Conservation (phyloP, 64 coral and sea anemone species). For the Cladopsammia gracilis region DNA sequence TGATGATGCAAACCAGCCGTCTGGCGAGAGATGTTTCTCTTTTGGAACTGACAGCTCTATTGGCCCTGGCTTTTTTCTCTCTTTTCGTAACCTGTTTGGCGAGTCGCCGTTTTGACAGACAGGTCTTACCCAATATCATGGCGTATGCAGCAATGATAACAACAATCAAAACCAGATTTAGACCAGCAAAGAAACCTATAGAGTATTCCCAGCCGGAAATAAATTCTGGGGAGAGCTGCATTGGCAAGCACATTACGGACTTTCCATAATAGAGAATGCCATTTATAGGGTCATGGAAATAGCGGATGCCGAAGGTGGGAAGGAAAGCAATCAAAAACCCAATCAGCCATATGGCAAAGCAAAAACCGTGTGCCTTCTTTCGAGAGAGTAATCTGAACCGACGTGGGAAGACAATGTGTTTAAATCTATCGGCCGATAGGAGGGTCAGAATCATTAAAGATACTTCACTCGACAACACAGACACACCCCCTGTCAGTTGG, state of each 20-base stretch:
- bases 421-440: not conserved
- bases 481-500: constrained; percentile 9
- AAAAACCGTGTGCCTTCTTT: not conserved
- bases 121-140: not conserved
- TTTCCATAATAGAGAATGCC: not conserved
- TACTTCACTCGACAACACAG: not conserved
- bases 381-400: not conserved
- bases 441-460: not conserved
- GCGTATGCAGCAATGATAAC: not conserved
- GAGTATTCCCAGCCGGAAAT: not conserved
- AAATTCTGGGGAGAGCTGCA: not conserved
- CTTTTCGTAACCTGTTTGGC: too few relatives aligned
- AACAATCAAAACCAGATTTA: not conserved
- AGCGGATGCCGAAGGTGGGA: not conserved
- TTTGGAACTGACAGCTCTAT: not conserved
- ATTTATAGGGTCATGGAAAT: not conserved
- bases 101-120: too few relatives aligned
- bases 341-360: not conserved
- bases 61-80: not conserved
- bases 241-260: not conserved
- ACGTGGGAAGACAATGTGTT: not conserved
- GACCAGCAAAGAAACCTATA: not conserved
- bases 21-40: not conserved
- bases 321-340: constrained; percentile 1
- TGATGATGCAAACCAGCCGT: not conserved